Percentiles rank a stretch among this genome's conserved stretches.
phyloP scores from a whole-genome alignment of 2,797 vertebrate species.

The Fundulus diaphanus region DNA sequence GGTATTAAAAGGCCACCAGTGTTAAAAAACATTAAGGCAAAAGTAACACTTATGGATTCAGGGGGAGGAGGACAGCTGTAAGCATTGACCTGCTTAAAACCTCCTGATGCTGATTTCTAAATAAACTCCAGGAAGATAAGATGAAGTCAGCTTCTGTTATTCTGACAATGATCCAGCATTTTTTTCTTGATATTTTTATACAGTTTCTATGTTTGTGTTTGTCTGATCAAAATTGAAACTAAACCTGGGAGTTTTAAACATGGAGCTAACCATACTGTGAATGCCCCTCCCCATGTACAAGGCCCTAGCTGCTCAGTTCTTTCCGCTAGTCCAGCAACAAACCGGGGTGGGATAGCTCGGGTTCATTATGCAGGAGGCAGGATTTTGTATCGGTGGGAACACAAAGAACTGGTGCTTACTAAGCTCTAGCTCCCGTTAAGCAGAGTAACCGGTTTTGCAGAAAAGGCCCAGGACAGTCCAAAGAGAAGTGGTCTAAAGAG shows the following conservation, averaged over 20 bases:
- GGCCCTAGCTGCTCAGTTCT: not conserved
- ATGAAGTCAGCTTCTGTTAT: not conserved
- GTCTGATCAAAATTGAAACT: not conserved
- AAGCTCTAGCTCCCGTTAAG: not conserved
- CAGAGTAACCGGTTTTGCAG: not conserved
- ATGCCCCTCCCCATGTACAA: not conserved
- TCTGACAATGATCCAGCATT: not conserved
- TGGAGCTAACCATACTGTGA: not conserved
- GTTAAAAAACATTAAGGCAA: no score
- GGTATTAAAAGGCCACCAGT: no score
- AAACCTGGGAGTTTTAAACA: not conserved
- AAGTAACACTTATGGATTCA: no score
- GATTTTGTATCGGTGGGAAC: not conserved
- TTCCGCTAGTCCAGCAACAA: not conserved
- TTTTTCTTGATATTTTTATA: not conserved
- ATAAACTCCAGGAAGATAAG: not conserved
- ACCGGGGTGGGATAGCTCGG: not conserved
- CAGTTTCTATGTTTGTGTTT: not conserved
- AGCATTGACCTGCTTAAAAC: no score
- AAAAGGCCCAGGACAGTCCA: not conserved
- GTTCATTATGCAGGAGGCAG: not conserved
- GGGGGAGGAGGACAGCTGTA: no score
- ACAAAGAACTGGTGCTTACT: not conserved
- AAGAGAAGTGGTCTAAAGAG: not conserved
- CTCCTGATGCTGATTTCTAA: not conserved